Evolutionary conservation across 2,888 invertebrate species (phyloP).

Genomic region (Machimus rusticus): DNA sequence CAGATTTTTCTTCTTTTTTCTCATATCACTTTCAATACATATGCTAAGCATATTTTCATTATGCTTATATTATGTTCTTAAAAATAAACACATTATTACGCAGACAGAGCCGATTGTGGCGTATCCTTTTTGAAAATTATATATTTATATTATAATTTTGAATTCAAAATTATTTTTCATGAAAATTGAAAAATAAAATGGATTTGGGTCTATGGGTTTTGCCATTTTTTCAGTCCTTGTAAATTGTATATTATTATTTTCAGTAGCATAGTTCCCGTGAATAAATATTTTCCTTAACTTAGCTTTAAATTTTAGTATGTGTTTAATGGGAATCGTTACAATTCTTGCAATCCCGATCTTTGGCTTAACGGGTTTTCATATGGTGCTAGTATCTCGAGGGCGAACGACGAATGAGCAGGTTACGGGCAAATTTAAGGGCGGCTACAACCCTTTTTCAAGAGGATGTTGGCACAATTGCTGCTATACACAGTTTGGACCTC

Average conservation of each 20-base stretch:
- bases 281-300: constrained; percentile 49
- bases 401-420: constrained; percentile 99
- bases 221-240: not conserved
- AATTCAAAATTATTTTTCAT: not conserved
- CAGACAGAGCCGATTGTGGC: constrained; percentile 83
- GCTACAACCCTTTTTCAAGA: constrained; percentile 96
- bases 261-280: not conserved
- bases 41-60: constrained; percentile 97
- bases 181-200: not conserved
- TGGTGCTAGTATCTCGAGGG: constrained; percentile 94
- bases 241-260: not conserved
- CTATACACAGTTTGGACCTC: constrained; percentile 94
- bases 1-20: constrained; percentile 98
- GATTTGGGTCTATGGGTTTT: no score
- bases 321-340: constrained; percentile 90
- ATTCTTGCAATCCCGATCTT: constrained; percentile 95
- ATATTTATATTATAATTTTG: not conserved
- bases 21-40: constrained; percentile 94
- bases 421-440: constrained; percentile 98
- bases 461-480: constrained; percentile 96
- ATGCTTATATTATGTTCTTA: constrained; percentile 90
- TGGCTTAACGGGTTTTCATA: constrained; percentile 97
- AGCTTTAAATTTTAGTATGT: constrained; percentile 71
- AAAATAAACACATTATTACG: constrained; percentile 81
- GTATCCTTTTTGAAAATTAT: constrained; percentile 73